These are phyloP conservation scores for Trachymyrmex septentrionalis DNA, from an alignment of 1,140 invertebrate genomes.

Conservation along the genomic window DNA sequence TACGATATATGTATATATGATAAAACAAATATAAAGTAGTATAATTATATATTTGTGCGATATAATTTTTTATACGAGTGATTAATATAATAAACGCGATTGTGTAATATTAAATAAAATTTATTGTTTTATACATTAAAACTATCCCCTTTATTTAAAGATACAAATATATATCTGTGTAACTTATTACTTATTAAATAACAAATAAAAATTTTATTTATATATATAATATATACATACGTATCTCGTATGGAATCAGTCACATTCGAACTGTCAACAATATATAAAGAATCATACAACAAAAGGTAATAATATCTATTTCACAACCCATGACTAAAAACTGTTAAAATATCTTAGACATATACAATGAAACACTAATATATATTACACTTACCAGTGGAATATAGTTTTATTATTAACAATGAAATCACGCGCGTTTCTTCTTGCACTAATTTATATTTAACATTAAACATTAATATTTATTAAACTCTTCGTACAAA, in stretches of 20 bases:
- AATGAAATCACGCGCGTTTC: conserved; percentile 28
- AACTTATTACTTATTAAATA: conserved; percentile 75
- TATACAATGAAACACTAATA: conserved; percentile 49
- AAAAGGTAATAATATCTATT: conserved; percentile 72
- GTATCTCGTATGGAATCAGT: conserved; percentile 69
- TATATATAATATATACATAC: conserved; percentile 59
- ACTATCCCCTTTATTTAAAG: conserved; percentile 76
- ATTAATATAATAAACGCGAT: conserved; percentile 9
- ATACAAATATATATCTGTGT: conserved; percentile 71
- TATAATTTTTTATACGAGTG: conserved; percentile 17
- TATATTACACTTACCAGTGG: conserved; percentile 41
- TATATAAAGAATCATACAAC: conserved; percentile 66
- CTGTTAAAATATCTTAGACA: conserved; percentile 64
- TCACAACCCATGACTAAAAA: conserved; percentile 76
- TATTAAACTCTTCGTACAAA: conserved; percentile 71
- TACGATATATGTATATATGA: not conserved
- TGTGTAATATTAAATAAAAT: conserved; percentile 42
- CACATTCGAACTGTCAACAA: conserved; percentile 70
- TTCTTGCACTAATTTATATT: conserved; percentile 34
- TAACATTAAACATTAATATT: conserved; percentile 41
- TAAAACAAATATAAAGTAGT: not conserved
- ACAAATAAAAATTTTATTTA: conserved; percentile 77
- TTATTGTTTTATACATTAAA: conserved; percentile 41
- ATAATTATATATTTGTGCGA: not conserved
- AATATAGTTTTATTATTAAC: conserved; percentile 42